Evolutionary conservation across 1,140 invertebrate genomes (phyloP), one percentile per base, ranked within the genome.

Genomic region (Hycleus cichorii): DNA sequence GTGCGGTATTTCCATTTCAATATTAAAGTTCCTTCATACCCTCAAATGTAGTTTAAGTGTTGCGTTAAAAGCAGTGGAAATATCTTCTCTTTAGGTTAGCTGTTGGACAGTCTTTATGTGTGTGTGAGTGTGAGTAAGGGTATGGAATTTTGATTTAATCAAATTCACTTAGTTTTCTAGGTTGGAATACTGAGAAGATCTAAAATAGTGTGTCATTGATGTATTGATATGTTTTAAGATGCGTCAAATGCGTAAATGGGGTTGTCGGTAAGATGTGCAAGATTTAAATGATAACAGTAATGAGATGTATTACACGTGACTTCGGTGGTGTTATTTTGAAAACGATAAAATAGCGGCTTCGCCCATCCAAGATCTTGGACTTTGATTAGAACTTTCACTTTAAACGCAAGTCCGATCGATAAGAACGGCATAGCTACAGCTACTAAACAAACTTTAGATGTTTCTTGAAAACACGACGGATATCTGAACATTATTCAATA

Each of bases 401-500:
- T 61, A 52, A 42, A 57, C 46, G 54, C 49, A 47, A 32, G 4
- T 39, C 18, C 38, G 57, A 61, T 61, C 49, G 43, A 56, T 57
- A 49, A 52, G 40, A 32, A 32, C 53, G 45, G 53, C 45, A 58
- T 7, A 32, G 32, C 7, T 32, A 32, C 32, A 32, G 32, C 7
- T 32, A 32, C 4, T 32, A 32, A 32, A 43, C 55, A 49, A 61
- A 61, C 50, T 54, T 59, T 54, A 50, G 50, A 59, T 59, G 57
- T 38, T 52, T 47, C 46, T 47, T 47, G 32, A 54, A 48, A 59
- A 59, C 49, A 59, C 45, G 50, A 42, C 48, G 50, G 50, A 59
- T 59, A 59, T 59, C 58, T 52, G 52, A 44, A 47, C 47, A 55
- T 56, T 49, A 59, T 50, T 55, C 53, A 60, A 60, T 60, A 42